Percentiles rank a stretch among this genome's conserved stretches.
These are phyloP conservation scores for Argentina silus DNA, from an alignment of 2,797 vertebrate genomes.

Conservation along the genomic window DNA sequence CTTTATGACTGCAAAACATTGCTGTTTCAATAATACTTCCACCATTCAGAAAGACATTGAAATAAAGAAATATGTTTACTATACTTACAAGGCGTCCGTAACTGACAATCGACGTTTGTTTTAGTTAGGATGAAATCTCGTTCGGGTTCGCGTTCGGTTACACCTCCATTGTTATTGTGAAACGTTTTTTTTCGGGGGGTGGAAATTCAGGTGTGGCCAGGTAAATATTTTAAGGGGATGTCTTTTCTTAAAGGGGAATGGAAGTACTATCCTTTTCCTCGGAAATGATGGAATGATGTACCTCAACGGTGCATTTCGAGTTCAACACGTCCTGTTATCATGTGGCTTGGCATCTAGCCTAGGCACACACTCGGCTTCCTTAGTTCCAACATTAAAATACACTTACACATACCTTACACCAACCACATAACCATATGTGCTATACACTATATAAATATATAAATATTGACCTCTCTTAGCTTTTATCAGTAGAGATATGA, in stretches of 20 bases:
- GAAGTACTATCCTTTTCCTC: background rate
- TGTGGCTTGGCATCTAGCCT: no score
- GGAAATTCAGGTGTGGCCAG: slow-evolving; percentile 32
- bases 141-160: no score
- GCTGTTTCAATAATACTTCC: background rate
- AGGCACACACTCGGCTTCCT: no score
- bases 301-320: background rate
- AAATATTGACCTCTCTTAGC: no score
- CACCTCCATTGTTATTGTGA: slow-evolving; percentile 18
- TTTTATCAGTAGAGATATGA: no score
- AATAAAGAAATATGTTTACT: background rate
- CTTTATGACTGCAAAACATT: background rate
- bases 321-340: no score
- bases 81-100: background rate
- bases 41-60: background rate
- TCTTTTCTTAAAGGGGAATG: slow-evolving; percentile 5
- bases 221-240: slow-evolving; percentile 29
- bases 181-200: slow-evolving; percentile 1
- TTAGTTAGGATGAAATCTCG: background rate
- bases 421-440: no score
- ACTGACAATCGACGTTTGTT: background rate
- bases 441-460: no score
- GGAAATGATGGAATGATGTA: background rate
- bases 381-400: no score
- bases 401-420: no score